Conservation (phyloP, 2,113 vertebrate genomes). For the Sylvietta virens region DNA sequence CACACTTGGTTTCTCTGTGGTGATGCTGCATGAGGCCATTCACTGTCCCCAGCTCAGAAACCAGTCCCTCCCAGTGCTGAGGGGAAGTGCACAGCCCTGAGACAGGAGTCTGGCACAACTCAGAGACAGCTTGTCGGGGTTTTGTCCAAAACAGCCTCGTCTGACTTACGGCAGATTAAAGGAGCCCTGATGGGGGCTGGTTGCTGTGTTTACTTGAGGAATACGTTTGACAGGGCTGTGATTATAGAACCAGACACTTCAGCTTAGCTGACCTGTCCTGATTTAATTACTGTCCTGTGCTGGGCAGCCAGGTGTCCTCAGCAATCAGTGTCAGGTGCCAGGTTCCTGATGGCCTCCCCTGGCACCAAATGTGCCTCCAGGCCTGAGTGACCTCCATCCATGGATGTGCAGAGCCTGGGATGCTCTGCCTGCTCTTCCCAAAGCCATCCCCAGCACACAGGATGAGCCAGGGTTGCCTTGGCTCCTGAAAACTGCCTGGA, state of each 20-base stretch:
- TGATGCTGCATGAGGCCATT: neutral
- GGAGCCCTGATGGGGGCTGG: neutral
- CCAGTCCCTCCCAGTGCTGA: neutral
- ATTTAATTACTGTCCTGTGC: neutral
- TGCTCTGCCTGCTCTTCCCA: neutral
- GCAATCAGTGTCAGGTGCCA: neutral
- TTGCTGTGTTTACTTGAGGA: neutral
- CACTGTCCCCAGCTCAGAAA: neutral
- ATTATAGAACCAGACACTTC: neutral
- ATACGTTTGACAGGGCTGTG: neutral
- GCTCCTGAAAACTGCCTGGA: neutral
- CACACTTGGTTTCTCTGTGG: neutral
- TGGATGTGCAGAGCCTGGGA: neutral
- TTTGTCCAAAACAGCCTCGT: neutral
- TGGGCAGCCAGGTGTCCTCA: neutral
- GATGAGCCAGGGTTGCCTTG: accelerated
- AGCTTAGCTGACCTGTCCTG: neutral
- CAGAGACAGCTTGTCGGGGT: neutral
- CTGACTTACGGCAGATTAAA: neutral
- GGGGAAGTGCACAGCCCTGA: neutral
- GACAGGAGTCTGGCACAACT: neutral
- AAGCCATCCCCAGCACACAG: accelerated
- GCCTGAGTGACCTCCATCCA: neutral
- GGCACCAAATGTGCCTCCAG: neutral
- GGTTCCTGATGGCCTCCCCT: neutral